Evolutionary conservation across 2,797 vertebrate genomes (phyloP), one percentile per base, ranked within the genome.

Genomic region (Cygnus olor): DNA sequence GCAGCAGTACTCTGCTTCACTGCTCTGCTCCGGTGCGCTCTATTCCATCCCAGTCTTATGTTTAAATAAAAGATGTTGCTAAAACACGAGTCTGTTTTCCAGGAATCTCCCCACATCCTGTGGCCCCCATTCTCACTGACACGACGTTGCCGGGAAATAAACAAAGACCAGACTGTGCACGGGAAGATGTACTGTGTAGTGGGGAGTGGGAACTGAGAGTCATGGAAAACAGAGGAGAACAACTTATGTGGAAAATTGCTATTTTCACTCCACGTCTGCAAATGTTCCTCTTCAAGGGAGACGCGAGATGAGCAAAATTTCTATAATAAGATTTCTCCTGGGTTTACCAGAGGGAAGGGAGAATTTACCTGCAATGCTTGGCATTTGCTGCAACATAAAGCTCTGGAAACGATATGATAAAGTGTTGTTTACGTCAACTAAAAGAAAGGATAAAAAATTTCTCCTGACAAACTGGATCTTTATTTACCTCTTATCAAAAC

Each of bases 111-210:
- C 18, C 19, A 25, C 18, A 44, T 36, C 58, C 60, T 3, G 42
- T 11, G 18, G 34, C 28, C 77, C 28, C 58, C 28, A 6, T 49
- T 53, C 51, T 25, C 10, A 13, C 14, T 9, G 45, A 28, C 40
- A 30, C 44, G 10, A 13, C 6, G 15, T 19, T 30, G 30, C 54
- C 54, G n/a, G 58, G 68, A 72, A 76, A 49, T 40, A 74, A 58
- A 38, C 0, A 4, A 27, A 74, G 72, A 79, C 76, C 76, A 65
- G 79, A 27, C 44, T 53, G 89, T 11, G 42, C 54, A 34, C 20
- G 0, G 0, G 0, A n/a, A 82, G 49, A 14, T 49, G 64, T 20
- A 16, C 68, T 5, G 0, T 64, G 0, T 64, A 61, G 53, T 53
- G 58, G 54, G 77, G 51, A 51, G 32, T 16, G 72, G 64, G 79